Conservation (phyloP, 2,888 invertebrate species). For the Achlya flavicornis region DNA sequence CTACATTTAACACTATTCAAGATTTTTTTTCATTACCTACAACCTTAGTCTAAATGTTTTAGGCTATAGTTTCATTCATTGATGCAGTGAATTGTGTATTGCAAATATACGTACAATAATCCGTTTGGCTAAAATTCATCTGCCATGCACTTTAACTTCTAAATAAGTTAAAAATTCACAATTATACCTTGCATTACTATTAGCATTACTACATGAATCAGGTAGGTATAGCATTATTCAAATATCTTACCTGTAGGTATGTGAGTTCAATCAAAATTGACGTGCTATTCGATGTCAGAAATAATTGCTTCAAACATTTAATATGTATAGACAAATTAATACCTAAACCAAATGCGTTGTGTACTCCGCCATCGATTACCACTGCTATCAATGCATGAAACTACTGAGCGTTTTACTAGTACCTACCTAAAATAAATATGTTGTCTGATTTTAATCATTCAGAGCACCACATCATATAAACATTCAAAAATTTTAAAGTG, state of each 20-base stretch:
- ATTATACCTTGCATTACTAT: too few species aligned
- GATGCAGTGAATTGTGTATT: neutral
- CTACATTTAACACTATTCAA: neutral
- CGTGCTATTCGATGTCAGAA: neutral
- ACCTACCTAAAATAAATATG: neutral
- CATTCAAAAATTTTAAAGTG: constrained; percentile 21
- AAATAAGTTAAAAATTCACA: too few species aligned
- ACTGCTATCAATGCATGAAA: constrained; percentile 6
- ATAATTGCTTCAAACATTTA: neutral
- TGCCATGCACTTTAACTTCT: neutral
- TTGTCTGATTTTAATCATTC: neutral
- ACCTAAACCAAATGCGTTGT: neutral
- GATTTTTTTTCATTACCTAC: neutral
- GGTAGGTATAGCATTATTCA: too few species aligned
- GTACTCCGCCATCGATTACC: neutral
- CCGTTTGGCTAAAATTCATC: neutral
- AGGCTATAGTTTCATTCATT: neutral
- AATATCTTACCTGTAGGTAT: neutral
- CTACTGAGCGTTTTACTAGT: neutral
- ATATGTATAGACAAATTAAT: neutral
- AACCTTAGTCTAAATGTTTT: neutral
- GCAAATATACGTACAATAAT: neutral
- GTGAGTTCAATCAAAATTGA: neutral
- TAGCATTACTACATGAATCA: too few species aligned
- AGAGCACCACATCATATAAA: constrained; percentile 8